Conservation (phyloP, 2,113 vertebrate species). For the Heptranchias perlo region DNA sequence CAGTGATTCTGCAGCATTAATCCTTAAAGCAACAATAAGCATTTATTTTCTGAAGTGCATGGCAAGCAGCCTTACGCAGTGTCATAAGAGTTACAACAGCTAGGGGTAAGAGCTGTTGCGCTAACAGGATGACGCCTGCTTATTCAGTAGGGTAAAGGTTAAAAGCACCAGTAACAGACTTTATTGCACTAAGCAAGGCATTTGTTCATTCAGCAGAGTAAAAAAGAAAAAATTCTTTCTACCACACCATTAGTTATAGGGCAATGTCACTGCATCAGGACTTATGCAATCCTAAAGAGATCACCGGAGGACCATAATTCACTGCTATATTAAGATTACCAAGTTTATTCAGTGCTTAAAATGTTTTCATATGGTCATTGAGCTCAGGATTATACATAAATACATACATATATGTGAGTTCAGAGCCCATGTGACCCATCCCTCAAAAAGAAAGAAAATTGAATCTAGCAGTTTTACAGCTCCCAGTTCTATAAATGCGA, state of each 20-base stretch:
- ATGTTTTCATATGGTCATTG: neutral
- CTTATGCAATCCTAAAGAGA: neutral
- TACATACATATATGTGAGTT: neutral
- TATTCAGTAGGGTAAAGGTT: neutral
- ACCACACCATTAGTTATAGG: neutral
- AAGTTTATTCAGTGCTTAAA: neutral
- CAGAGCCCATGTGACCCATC: neutral
- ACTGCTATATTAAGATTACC: too few relatives aligned
- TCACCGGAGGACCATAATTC: too few relatives aligned
- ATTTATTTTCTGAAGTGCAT: neutral
- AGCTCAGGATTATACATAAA: neutral
- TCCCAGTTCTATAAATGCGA: neutral
- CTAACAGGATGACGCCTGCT: neutral
- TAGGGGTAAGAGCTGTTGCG: neutral
- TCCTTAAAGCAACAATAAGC: neutral
- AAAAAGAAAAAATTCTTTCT: neutral
- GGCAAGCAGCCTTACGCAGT: neutral
- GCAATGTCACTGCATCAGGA: neutral
- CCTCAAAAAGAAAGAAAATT: neutral
- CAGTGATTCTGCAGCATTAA: constrained; percentile 8
- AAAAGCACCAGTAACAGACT: neutral
- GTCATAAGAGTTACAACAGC: neutral
- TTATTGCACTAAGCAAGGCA: neutral
- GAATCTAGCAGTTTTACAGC: neutral
- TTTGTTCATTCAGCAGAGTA: neutral